phyloP scores from a whole-genome alignment of 1,140 invertebrate species.

The Drosophila setifemur region DNA sequence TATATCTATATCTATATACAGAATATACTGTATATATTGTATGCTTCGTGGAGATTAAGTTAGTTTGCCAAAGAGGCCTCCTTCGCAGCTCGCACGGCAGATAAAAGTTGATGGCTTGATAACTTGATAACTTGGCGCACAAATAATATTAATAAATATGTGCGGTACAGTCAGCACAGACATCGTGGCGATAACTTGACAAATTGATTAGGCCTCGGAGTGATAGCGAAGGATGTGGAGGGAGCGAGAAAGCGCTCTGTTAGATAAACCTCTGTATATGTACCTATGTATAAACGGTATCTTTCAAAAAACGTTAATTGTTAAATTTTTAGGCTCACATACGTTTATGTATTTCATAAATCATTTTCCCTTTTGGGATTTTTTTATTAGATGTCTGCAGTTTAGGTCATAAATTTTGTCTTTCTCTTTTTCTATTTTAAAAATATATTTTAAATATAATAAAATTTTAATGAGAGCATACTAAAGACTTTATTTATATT shows the following conservation, averaged over 20 bases:
- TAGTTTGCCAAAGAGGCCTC: conserved; percentile 57
- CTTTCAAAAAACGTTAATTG: too few relatives aligned
- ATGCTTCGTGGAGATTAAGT: conserved; percentile 31
- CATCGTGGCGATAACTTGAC: conserved; percentile 57
- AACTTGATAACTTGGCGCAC: conserved; percentile 32
- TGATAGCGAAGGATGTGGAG: conserved; percentile 10
- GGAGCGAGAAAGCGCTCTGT: not conserved
- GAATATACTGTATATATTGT: not conserved
- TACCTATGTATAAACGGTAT: too few relatives aligned
- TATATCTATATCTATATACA: too few relatives aligned
- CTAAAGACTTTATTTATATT: too few relatives aligned
- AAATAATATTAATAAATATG: conserved; percentile 11
- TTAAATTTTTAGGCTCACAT: too few relatives aligned
- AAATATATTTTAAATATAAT: too few relatives aligned
- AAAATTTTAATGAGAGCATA: too few relatives aligned
- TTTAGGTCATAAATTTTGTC: too few relatives aligned
- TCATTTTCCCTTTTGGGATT: too few relatives aligned
- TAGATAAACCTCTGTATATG: not conserved
- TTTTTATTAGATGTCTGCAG: too few relatives aligned
- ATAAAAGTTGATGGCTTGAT: conserved; percentile 58
- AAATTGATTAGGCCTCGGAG: conserved; percentile 45
- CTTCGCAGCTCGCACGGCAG: conserved; percentile 30
- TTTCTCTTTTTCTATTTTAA: too few relatives aligned
- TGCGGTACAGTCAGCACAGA: conserved; percentile 65
- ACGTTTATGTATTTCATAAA: too few relatives aligned